A percentile compares a stretch with the other conserved stretches of the same genome.
phyloP scores from a whole-genome alignment of 2,888 invertebrate genomes.

The Drosophila nr. medialis region DNA sequence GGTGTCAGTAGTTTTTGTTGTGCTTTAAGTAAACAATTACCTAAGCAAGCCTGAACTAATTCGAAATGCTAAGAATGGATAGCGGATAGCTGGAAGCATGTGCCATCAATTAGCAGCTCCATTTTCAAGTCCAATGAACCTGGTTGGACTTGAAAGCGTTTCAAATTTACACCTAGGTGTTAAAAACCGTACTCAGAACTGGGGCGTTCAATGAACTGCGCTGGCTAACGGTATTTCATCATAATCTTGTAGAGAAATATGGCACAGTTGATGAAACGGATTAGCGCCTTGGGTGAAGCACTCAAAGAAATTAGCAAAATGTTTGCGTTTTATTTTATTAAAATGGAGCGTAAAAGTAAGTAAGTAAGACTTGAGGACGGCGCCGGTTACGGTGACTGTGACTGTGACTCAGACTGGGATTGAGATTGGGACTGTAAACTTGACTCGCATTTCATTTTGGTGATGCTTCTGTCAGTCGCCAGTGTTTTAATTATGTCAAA shows the following conservation, averaged over 20 bases:
- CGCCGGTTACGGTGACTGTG: neutral
- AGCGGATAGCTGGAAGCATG: conserved; percentile 27
- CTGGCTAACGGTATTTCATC: conserved; percentile 49
- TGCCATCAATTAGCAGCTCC: conserved; percentile 48
- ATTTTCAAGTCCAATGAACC: conserved; percentile 51
- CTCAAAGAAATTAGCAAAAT: conserved; percentile 69
- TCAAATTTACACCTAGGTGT: conserved; percentile 51
- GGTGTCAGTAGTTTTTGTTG: neutral
- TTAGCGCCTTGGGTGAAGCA: conserved; percentile 58
- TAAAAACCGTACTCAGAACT: conserved; percentile 5
- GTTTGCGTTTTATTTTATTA: conserved; percentile 32
- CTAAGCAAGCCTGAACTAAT: conserved; percentile 1
- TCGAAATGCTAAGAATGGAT: neutral
- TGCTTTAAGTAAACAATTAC: neutral
- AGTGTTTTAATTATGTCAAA: conserved; percentile 79
- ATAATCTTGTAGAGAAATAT: conserved; percentile 35
- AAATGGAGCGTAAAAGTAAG: conserved; percentile 23
- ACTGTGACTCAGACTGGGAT: conserved; percentile 1
- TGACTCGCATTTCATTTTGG: conserved; percentile 52
- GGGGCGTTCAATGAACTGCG: conserved; percentile 64
- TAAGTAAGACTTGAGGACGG: neutral
- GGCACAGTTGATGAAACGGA: conserved; percentile 62
- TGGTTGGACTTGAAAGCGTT: conserved; percentile 8
- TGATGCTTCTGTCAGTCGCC: conserved; percentile 42
- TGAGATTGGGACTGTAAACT: conserved; percentile 32